These are phyloP conservation scores for Hirtodrosophila duncani DNA, from an alignment of 2,888 invertebrate genomes.

Conservation along the genomic window DNA sequence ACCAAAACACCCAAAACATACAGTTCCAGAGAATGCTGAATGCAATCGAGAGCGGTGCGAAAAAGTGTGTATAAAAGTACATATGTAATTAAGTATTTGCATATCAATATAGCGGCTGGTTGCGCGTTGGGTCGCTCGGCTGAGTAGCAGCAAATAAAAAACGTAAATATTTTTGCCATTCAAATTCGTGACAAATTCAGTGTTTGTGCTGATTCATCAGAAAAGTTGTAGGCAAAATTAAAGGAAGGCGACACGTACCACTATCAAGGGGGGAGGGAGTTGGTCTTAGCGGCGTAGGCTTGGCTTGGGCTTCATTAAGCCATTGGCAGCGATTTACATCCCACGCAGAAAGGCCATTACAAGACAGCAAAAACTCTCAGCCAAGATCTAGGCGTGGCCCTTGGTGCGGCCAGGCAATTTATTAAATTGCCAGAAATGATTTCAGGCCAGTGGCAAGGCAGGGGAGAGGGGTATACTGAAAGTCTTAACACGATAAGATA, in stretches of 20 bases:
- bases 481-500: slow-evolving; percentile 24
- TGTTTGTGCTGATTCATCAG: slow-evolving; percentile 15
- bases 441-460: not conserved
- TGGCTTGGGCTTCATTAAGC: slow-evolving; percentile 24
- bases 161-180: not conserved
- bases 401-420: slow-evolving; percentile 36
- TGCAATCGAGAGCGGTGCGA: too few relatives aligned
- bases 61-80: too few relatives aligned
- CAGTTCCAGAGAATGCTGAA: too few relatives aligned
- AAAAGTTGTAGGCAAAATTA: not conserved
- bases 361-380: too few relatives aligned
- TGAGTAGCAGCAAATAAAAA: slow-evolving; percentile 8
- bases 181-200: slow-evolving; percentile 19
- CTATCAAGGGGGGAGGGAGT: too few relatives aligned
- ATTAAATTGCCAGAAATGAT: slow-evolving; percentile 31
- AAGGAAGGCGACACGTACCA: slow-evolving; percentile 13
- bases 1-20: too few relatives aligned
- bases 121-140: not conserved
- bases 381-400: slow-evolving; percentile 22
- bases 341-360: slow-evolving; percentile 34
- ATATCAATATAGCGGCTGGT: slow-evolving; percentile 19
- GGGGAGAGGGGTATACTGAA: slow-evolving; percentile 2
- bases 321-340: slow-evolving; percentile 24
- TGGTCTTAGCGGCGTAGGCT: too few relatives aligned
- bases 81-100: slow-evolving; percentile 23